Evolutionary conservation across 1,140 invertebrate species (phyloP).

Genomic region (Heliconius hermathena): DNA sequence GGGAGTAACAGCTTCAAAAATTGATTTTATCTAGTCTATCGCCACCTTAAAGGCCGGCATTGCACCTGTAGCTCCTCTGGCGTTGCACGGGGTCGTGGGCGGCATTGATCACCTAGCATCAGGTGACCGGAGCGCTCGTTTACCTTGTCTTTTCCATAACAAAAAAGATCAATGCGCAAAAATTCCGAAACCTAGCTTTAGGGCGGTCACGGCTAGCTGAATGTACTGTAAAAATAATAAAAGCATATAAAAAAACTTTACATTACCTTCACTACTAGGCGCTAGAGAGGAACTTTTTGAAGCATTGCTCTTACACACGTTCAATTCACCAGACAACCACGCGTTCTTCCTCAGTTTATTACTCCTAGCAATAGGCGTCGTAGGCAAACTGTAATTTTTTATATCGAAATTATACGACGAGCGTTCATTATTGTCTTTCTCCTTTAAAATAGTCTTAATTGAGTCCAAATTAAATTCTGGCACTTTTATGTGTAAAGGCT

Average conservation of each 20-base stretch:
- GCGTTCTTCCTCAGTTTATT: conserved; percentile 79
- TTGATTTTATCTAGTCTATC: too few species aligned
- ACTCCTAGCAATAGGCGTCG: conserved; percentile 76
- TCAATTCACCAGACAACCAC: conserved; percentile 75
- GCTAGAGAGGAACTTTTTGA: conserved; percentile 1
- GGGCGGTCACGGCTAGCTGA: too few species aligned
- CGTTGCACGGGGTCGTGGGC: too few species aligned
- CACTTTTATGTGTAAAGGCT: conserved; percentile 75
- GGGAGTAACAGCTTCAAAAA: too few species aligned
- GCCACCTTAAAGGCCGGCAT: too few species aligned
- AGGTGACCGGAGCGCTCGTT: too few species aligned
- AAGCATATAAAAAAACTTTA: background rate
- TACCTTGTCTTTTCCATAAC: too few species aligned
- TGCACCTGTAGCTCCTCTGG: too few species aligned
- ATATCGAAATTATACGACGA: conserved; percentile 78
- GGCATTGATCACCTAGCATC: too few species aligned
- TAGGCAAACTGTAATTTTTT: conserved; percentile 75
- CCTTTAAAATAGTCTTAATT: conserved; percentile 64
- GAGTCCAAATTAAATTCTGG: conserved; percentile 74
- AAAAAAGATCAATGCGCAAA: too few species aligned
- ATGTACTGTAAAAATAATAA: too few species aligned
- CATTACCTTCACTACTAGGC: conserved; percentile 58
- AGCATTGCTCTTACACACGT: conserved; percentile 45
- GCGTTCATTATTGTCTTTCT: conserved; percentile 50
- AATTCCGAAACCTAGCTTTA: too few species aligned